These are phyloP conservation scores for Chelonoidis abingdonii DNA, from an alignment of 2,113 vertebrate species.

Conservation along the genomic window DNA sequence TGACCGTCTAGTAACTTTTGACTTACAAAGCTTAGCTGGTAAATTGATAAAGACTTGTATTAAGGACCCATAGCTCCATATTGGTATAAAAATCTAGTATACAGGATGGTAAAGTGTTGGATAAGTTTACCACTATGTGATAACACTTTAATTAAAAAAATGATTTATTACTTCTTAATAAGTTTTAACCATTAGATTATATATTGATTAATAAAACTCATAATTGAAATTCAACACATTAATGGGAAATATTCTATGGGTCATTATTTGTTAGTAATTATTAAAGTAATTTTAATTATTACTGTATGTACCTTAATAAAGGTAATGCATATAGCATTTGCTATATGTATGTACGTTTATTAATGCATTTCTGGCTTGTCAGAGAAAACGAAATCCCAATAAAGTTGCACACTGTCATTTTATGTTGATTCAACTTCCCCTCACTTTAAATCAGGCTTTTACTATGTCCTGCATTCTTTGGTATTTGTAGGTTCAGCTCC, in stretches of 20 bases:
- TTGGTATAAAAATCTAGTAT: conserved; percentile 13
- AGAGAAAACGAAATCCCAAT: not conserved
- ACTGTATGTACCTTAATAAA: not conserved
- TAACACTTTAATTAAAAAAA: conserved; percentile 37
- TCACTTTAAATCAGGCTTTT: not conserved
- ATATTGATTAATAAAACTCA: conserved; percentile 40
- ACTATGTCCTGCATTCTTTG: not conserved
- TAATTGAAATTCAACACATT: conserved; percentile 26
- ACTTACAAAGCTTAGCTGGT: not conserved
- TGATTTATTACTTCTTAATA: conserved; percentile 60
- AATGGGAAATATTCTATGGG: not conserved
- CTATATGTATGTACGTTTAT: not conserved
- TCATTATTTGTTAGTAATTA: not conserved
- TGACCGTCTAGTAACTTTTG: not conserved
- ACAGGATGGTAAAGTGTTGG: conserved; percentile 16
- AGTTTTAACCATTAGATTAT: conserved; percentile 44
- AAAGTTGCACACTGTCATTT: not conserved
- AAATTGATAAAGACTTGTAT: not conserved
- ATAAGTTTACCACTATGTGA: conserved; percentile 37
- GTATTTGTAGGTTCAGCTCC: not conserved
- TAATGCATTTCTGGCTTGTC: not conserved
- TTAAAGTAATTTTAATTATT: no score
- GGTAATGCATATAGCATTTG: no score
- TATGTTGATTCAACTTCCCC: not conserved
- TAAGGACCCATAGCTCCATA: rapidly evolving